Evolutionary conservation across 37 sponge, comb jelly and placozoan species (phyloP).

Genomic region (Oopsacas minuta): DNA sequence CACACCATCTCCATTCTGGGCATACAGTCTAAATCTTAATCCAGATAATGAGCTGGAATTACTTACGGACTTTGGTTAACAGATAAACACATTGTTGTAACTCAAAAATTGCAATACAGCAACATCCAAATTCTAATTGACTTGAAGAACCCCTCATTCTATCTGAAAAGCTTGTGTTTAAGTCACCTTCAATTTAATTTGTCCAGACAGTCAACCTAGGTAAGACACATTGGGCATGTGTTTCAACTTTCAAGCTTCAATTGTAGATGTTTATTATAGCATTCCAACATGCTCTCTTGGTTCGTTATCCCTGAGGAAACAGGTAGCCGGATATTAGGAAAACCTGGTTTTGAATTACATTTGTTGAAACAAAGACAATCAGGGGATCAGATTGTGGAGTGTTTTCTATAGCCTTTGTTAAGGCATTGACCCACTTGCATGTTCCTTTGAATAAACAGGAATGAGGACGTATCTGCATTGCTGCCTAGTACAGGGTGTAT

Average conservation of each 20-base stretch:
- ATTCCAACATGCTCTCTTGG: constrained; percentile 22
- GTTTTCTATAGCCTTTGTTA: neutral
- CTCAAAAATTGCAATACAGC: constrained; percentile 11
- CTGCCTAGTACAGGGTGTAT: neutral
- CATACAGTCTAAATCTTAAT: neutral
- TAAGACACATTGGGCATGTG: constrained; percentile 27
- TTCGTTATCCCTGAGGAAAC: constrained; percentile 14
- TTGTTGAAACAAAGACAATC: constrained; percentile 19
- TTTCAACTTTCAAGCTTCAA: too few species aligned
- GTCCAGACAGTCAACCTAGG: constrained; percentile 25
- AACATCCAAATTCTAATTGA: constrained; percentile 21
- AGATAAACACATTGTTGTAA: constrained; percentile 17
- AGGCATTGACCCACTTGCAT: constrained; percentile 1
- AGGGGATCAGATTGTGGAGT: constrained; percentile 2
- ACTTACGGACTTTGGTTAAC: constrained; percentile 21
- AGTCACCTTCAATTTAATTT: constrained; percentile 16
- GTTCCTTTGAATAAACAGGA: neutral
- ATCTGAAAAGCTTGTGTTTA: constrained; percentile 8
- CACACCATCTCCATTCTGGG: neutral
- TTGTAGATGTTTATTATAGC: constrained; percentile 27
- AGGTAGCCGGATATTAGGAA: constrained; percentile 17
- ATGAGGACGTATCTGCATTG: neutral
- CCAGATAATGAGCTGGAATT: neutral
- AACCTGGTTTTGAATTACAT: neutral
- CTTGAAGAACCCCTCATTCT: constrained; percentile 26